A percentile compares a stretch with the other conserved stretches of the same genome.
phyloP scores from a whole-genome alignment of 2,888 invertebrate genomes.

The Amblyteles armatorius region DNA sequence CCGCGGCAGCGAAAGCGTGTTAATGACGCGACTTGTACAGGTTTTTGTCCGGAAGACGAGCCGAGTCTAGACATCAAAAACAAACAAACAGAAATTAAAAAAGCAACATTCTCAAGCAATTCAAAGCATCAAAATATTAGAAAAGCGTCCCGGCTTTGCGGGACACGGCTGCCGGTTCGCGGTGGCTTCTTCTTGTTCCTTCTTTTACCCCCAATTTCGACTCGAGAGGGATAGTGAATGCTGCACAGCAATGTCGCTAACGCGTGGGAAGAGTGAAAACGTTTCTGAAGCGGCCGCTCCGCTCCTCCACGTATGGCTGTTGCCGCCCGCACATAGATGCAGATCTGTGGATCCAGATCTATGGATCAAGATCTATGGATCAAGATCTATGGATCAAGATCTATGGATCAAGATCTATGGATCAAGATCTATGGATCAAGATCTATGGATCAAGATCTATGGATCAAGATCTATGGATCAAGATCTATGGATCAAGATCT shows the following conservation, averaged over 20 bases:
- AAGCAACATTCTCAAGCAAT: neutral
- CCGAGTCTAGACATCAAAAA: constrained; percentile 24
- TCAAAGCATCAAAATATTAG: too few relatives aligned
- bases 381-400: too few relatives aligned
- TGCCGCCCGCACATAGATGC: neutral
- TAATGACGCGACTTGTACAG: constrained; percentile 12
- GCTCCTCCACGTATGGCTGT: constrained; percentile 46
- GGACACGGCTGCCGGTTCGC: constrained; percentile 9
- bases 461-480: too few relatives aligned
- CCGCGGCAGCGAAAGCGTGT: constrained; percentile 24
- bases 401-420: too few relatives aligned
- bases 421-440: too few relatives aligned
- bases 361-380: too few relatives aligned
- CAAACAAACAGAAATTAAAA: constrained; percentile 9
- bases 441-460: too few relatives aligned
- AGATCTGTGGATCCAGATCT: too few relatives aligned
- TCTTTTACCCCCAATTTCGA: constrained; percentile 40
- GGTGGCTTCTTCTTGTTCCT: constrained; percentile 12
- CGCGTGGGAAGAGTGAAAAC: constrained; percentile 17
- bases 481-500: too few relatives aligned
- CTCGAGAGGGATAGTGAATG: constrained; percentile 37
- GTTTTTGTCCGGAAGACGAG: neutral
- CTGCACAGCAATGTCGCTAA: neutral
- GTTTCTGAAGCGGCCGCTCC: constrained; percentile 45
- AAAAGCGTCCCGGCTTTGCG: constrained; percentile 2